Conservation (phyloP, 2,113 vertebrate genomes). For the Hemichromis elongatus region DNA sequence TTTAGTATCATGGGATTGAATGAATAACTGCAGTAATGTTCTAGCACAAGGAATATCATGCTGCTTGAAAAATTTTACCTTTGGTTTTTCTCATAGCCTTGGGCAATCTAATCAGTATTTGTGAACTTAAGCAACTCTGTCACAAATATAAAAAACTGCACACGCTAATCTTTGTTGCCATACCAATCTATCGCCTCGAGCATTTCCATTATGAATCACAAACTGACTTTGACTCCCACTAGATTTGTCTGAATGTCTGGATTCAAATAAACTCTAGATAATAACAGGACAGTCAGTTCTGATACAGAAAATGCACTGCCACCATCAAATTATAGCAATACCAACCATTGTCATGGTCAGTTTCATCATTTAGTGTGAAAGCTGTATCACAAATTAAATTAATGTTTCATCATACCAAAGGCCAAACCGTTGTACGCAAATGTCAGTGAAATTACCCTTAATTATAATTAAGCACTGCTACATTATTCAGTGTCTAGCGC, state of each 20-base stretch:
- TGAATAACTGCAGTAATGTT: background rate
- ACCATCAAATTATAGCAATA: background rate
- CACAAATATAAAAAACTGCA: background rate
- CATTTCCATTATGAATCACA: conserved; percentile 8
- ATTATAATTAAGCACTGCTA: background rate
- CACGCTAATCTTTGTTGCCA: conserved; percentile 26
- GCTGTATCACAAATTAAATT: background rate
- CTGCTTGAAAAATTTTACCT: background rate
- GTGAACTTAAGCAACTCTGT: conserved; percentile 3
- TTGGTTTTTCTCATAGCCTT: background rate
- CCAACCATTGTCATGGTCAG: background rate
- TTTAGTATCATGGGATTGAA: background rate
- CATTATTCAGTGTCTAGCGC: background rate
- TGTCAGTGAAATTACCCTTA: background rate
- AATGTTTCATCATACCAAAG: background rate
- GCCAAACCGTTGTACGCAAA: background rate
- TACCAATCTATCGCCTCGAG: background rate
- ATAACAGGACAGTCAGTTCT: background rate
- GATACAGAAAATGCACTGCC: background rate
- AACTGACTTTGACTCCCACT: background rate
- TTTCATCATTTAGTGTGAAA: background rate
- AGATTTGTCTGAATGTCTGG: background rate
- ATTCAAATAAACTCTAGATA: background rate
- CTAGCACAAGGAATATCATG: background rate
- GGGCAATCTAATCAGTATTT: conserved; percentile 10